Evolutionary conservation across 2,113 vertebrate genomes (phyloP), one percentile per base, ranked within the genome.

Genomic region (Callionymus lyra): DNA sequence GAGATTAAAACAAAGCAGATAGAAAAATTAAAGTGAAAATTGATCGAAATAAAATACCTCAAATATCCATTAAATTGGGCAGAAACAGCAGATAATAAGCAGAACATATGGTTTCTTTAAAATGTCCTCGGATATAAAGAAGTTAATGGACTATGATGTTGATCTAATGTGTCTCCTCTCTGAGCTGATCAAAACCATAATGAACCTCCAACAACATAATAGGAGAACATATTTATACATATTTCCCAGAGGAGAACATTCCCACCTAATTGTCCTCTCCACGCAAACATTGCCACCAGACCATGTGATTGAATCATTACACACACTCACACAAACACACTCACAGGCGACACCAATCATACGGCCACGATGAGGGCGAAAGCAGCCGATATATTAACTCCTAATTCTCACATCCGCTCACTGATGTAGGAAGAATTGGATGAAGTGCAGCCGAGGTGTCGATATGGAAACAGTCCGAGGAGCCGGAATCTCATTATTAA

Each of bases 401-500:
- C 19, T 57, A 49, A 44, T 58, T 55, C 39, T 48, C 33, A 39
- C 34, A 55, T 52, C 47, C 36, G 39, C 27, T 49, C 36, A 57
- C 12, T 47, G 49, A 72, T 66, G 46, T 56, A 18, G 41, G 47
- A 40, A 43, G 59, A 62, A 68, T 55, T 64, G 53, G 50, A 56
- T 17, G n/a, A 65, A 60, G 55, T 56, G 59, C 44, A 6, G 34
- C 46, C 32, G 58, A 56, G 59, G 54, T 63, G 37, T 59, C 50
- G 18, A 12, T 0, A 16, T 44, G 47, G 27, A 67, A 44, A 48
- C 31, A 38, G 34, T 33, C 34, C n/a, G 15, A 65, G 40, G 51
- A 60, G 43, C 48, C 45, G 41, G 59, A 50, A 69, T 65, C 44
- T 56, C 50, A 56, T 73, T 75, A 65, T 63, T 50, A 12, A 38